Evolutionary conservation across 2,888 invertebrate species (phyloP).

Genomic region (Agrochola circellaris): DNA sequence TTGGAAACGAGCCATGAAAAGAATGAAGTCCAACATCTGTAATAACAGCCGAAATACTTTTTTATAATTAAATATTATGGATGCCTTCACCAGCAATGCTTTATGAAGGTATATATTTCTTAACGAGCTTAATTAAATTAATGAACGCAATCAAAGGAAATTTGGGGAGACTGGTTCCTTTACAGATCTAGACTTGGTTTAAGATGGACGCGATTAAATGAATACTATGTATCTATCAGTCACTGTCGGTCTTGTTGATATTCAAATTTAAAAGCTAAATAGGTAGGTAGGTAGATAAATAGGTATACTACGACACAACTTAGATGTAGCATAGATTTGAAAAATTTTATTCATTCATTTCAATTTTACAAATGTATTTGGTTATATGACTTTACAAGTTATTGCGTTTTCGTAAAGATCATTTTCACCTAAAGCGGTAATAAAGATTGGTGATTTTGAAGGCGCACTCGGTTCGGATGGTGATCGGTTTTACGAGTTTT

Average conservation of each 20-base stretch:
- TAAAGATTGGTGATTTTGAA: too few species aligned
- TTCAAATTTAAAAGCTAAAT: not conserved
- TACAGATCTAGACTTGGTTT: conserved; percentile 26
- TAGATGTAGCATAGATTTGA: too few species aligned
- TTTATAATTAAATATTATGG: conserved; percentile 45
- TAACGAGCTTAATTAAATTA: conserved; percentile 62
- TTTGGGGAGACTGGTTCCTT: conserved; percentile 38
- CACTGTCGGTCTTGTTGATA: too few species aligned
- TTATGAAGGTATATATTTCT: conserved; percentile 35
- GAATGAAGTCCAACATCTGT: conserved; percentile 45
- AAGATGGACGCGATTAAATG: conserved; percentile 11
- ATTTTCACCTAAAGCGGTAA: too few species aligned
- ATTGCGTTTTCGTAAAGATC: too few species aligned
- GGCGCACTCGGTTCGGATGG: too few species aligned
- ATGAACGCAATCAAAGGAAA: conserved; percentile 59
- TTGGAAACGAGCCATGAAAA: conserved; percentile 60
- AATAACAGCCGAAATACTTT: conserved; percentile 51
- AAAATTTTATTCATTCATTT: too few species aligned
- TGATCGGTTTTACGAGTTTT: too few species aligned
- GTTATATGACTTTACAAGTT: too few species aligned
- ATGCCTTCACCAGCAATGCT: conserved; percentile 30
- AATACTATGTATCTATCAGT: not conserved
- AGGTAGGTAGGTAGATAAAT: too few species aligned
- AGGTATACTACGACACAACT: too few species aligned
- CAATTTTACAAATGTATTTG: too few species aligned